phyloP scores from a whole-genome alignment of 1,140 invertebrate species.

The Rhizoglyphus robini region DNA sequence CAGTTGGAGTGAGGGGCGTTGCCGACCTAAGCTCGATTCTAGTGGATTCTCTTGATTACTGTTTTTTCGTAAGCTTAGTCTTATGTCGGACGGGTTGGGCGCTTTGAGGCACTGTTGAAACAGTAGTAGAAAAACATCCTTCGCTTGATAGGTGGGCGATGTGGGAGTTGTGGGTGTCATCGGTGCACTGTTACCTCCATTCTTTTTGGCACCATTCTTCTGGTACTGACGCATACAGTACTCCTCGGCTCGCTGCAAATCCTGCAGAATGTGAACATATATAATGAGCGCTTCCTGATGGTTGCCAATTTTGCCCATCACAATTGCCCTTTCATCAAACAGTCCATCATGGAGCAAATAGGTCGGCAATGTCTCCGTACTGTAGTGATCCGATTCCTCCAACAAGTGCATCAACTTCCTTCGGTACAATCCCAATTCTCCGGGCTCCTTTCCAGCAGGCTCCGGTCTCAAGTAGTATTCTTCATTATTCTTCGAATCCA shows the following conservation, averaged over 20 bases:
- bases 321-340: conserved; percentile 81
- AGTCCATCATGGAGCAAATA: conserved; percentile 72
- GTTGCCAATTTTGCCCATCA: conserved; percentile 68
- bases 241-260: conserved; percentile 60
- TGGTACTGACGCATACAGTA: conserved; percentile 52
- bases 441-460: conserved; percentile 43
- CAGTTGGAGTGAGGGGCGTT: conserved; percentile 39
- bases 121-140: not conserved
- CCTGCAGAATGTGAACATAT: conserved; percentile 66
- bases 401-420: conserved; percentile 71
- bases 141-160: not conserved
- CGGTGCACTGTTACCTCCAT: not conserved
- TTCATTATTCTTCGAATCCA: not conserved
- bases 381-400: conserved; percentile 64
- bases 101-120: conserved; percentile 1
- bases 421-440: conserved; percentile 47
- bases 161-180: not conserved
- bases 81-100: not conserved
- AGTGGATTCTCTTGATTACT: conserved; percentile 28
- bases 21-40: too few species aligned
- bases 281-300: conserved; percentile 83
- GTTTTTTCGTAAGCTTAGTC: not conserved
- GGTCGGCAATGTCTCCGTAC: conserved; percentile 68
- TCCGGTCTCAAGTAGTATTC: conserved; percentile 30
- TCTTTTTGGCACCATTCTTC: not conserved